Conservation (phyloP, 2,888 invertebrate species). For the Anoncus sp. region DNA sequence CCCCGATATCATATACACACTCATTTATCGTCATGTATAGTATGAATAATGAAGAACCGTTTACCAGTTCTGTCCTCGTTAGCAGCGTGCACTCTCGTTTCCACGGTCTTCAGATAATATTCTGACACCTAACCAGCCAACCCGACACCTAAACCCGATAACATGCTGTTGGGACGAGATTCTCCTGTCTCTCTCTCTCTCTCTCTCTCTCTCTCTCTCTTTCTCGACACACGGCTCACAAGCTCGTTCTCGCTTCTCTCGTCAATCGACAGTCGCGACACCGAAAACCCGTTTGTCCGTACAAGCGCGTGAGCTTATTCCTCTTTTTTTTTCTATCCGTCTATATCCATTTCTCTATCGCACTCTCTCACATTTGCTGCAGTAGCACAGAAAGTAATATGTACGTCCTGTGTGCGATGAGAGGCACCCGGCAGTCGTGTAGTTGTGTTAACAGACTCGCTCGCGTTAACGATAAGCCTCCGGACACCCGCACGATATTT, state of each 20-base stretch:
- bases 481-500: slow-evolving; percentile 50
- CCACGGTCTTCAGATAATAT: slow-evolving; percentile 59
- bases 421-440: slow-evolving; percentile 52
- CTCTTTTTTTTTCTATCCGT: slow-evolving; percentile 21
- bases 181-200: slow-evolving; percentile 35
- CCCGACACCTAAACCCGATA: slow-evolving; percentile 61
- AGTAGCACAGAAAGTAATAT: slow-evolving; percentile 28
- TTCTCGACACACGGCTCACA: slow-evolving; percentile 27
- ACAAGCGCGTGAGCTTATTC: slow-evolving; percentile 31
- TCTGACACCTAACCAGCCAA: slow-evolving; percentile 61
- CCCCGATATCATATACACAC: slow-evolving; percentile 15
- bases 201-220: slow-evolving; percentile 17
- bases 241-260: slow-evolving; percentile 52
- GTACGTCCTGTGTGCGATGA: slow-evolving; percentile 6
- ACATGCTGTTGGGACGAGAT: slow-evolving; percentile 37
- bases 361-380: slow-evolving; percentile 31
- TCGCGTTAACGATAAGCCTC: slow-evolving; percentile 60
- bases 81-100: slow-evolving; percentile 53
- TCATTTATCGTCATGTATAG: slow-evolving; percentile 21
- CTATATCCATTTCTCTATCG: slow-evolving; percentile 18
- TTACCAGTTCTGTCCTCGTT: slow-evolving; percentile 58
- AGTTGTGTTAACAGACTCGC: slow-evolving; percentile 55
- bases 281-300: slow-evolving; percentile 60
- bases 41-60: slow-evolving; percentile 43
- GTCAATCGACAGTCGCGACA: slow-evolving; percentile 62